Evolutionary conservation across 2,797 vertebrate species (phyloP).

Genomic region (Propithecus perrieri): DNA sequence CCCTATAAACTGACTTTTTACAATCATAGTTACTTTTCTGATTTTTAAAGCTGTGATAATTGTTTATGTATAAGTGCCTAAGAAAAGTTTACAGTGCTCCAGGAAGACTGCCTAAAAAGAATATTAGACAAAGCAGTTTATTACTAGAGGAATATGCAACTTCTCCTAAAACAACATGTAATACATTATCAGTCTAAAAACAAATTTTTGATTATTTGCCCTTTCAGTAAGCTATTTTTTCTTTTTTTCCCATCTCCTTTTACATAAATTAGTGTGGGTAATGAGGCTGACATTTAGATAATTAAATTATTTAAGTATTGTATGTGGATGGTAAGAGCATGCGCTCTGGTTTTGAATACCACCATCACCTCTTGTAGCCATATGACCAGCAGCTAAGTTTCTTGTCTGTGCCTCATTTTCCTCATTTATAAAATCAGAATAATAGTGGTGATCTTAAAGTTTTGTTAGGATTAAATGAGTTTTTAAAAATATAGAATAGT

Average conservation of each 20-base stretch:
- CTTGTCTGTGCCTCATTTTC: background rate
- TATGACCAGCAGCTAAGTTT: background rate
- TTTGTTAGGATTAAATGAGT: conserved; percentile 20
- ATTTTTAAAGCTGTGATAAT: background rate
- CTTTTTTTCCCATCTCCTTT: background rate
- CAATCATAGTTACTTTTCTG: background rate
- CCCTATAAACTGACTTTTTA: background rate
- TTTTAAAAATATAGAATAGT: background rate
- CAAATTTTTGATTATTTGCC: background rate
- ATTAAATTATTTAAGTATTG: background rate
- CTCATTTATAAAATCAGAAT: conserved; percentile 16
- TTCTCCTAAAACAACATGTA: background rate
- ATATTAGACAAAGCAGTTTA: background rate
- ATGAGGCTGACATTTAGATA: background rate
- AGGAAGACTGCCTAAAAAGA: background rate
- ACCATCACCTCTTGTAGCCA: background rate
- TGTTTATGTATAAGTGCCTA: background rate
- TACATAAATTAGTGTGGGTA: background rate
- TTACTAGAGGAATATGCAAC: background rate
- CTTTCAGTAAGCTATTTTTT: background rate
- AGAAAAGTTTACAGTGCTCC: background rate
- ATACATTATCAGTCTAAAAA: background rate
- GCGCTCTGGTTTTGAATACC: conserved; percentile 23
- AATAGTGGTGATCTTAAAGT: background rate
- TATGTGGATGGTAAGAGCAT: background rate